Evolutionary conservation across 1,140 invertebrate genomes (phyloP), one percentile per base, ranked within the genome.

Genomic region (Cotesia typhae): DNA sequence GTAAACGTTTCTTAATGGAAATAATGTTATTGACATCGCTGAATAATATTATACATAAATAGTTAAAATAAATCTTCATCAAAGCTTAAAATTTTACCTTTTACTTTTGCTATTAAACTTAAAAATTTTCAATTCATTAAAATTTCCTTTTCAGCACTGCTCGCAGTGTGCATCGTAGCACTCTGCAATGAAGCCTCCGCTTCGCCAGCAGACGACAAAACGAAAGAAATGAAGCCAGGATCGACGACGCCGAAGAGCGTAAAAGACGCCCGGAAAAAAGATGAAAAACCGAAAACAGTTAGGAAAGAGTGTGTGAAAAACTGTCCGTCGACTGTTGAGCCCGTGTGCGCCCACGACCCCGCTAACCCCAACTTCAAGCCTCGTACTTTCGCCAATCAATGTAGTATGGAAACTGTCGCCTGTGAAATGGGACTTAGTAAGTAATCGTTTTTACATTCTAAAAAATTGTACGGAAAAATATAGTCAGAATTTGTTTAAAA

Each of bases 391-490:
- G 82, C 79, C 1, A 82, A 64, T 4, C 74, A 79, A 36, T 87
- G 85, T 67, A 77, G 75, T 6, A 57, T 87, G 51, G 81, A 86
- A 14, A 73, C 79, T 14, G 52, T 80, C 70, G 86, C 86, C 55
- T 87, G 85, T 63, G 82, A 85, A 51, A 81, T 77, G 76, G 84
- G 81, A 78, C 75, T 79, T 17, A 85, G 85, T 86, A 75, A 81
- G 79, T 70, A 20, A 20, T 67, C 59, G 10, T 12, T 66, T 55
- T 57, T 14, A 35, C 28, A 28, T 28, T 2, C 3, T 2, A 28
- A 28, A 28, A 28, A 28, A 28, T 28, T 28, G 28, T 28, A 1
- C 28, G 28, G 28, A 28, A 28, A 28, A 28, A 28, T 28, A 28
- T 28, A 28, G 9, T 37, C 2, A 66, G 70, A 63, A 57, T 72